phyloP scores from a whole-genome alignment of 64 coral and sea anemone species.

The Cladopsammia gracilis region DNA sequence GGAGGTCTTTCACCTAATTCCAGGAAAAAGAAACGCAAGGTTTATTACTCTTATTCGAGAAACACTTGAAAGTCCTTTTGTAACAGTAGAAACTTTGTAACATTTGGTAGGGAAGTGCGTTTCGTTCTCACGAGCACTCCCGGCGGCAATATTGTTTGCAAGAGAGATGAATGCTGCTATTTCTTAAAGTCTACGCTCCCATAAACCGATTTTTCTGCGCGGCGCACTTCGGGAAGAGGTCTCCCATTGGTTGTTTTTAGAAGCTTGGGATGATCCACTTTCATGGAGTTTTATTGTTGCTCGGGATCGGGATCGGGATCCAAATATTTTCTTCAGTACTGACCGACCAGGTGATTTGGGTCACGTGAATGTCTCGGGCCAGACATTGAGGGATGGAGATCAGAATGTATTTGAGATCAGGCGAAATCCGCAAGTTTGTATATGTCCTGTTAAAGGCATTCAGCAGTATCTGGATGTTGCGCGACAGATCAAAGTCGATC shows the following conservation, averaged over 20 bases:
- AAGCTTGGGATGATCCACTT: conserved; percentile 41
- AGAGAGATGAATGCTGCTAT: conserved; percentile 68
- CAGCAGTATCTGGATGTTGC: conserved; percentile 44
- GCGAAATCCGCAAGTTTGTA: no score
- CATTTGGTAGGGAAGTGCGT: conserved; percentile 67
- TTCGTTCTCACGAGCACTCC: conserved; percentile 68
- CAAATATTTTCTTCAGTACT: no score
- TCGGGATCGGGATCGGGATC: no score
- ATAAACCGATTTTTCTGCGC: not conserved
- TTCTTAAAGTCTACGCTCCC: conserved; percentile 15
- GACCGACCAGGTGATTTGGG: no score
- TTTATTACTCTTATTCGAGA: conserved; percentile 46
- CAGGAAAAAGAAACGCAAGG: conserved; percentile 23
- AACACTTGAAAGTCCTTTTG: not conserved
- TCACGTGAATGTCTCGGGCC: no score
- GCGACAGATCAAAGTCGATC: conserved; percentile 11
- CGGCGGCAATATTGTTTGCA: conserved; percentile 43
- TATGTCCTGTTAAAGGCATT: conserved; percentile 18
- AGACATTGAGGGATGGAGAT: no score
- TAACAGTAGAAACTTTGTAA: conserved; percentile 63
- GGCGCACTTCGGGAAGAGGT: conserved; percentile 28
- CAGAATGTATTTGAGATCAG: no score
- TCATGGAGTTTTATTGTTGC: no score
- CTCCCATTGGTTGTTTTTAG: conserved; percentile 51
- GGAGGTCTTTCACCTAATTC: conserved; percentile 56